Percentiles rank a stretch among this genome's conserved stretches.
These are phyloP conservation scores for Drosophila fulvimacula DNA, from an alignment of 2,888 invertebrate species.

Conservation along the genomic window DNA sequence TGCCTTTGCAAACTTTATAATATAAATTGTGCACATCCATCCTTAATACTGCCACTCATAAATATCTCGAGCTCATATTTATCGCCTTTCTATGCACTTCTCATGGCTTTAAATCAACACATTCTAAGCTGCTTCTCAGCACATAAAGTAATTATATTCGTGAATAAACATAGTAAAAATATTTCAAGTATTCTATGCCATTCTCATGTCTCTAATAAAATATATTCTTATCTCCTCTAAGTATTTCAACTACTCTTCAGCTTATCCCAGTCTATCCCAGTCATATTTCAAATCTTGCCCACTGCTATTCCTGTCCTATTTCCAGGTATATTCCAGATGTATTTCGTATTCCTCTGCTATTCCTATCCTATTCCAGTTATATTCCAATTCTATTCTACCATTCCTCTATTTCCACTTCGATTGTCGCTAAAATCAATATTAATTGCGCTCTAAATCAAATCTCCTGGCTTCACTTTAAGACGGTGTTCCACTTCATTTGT, in stretches of 20 bases:
- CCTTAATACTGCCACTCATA: neutral
- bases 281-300: too few relatives aligned
- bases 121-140: too few relatives aligned
- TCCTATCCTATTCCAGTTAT: neutral
- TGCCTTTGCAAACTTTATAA: neutral
- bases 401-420: neutral
- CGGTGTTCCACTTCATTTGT: constrained; percentile 64
- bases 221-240: too few relatives aligned
- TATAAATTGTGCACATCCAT: neutral
- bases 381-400: neutral
- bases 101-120: neutral
- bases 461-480: constrained; percentile 35
- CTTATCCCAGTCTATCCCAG: too few relatives aligned
- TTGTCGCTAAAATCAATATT: constrained; percentile 30
- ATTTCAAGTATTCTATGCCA: too few relatives aligned
- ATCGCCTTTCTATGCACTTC: neutral
- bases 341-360: too few relatives aligned
- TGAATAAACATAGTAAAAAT: too few relatives aligned
- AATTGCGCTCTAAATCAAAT: constrained; percentile 70
- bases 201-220: too few relatives aligned
- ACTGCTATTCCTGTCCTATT: neutral
- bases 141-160: too few relatives aligned
- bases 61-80: neutral
- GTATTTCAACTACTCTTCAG: too few relatives aligned
- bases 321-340: too few relatives aligned